Evolutionary conservation across 2,797 vertebrate species (phyloP).

Genomic region (Myiotriccus ornatus): DNA sequence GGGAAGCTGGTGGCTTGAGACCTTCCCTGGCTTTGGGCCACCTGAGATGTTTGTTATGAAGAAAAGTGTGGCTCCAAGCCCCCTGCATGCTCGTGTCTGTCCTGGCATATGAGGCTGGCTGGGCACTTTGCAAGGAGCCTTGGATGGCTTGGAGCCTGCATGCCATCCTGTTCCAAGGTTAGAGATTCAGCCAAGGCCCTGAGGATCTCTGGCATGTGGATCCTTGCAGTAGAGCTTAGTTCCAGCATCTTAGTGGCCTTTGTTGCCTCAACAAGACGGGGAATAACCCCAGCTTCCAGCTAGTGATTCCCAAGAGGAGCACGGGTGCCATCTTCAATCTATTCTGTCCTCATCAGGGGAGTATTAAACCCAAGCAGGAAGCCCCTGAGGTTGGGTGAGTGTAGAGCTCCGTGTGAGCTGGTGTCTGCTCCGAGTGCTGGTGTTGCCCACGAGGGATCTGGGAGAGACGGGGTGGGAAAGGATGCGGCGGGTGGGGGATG

Average conservation of each 20-base stretch:
- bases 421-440: neutral
- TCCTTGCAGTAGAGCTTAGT: conserved; percentile 28
- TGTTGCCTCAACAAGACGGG: conserved; percentile 40
- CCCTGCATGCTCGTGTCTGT: neutral
- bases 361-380: conserved; percentile 55
- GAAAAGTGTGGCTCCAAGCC: neutral
- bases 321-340: conserved; percentile 49
- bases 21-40: neutral
- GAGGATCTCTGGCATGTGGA: conserved; percentile 40
- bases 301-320: conserved; percentile 50
- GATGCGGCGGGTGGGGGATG: neutral
- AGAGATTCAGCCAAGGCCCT: conserved; percentile 6
- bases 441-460: neutral
- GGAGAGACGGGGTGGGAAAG: neutral
- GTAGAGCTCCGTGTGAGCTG: conserved; percentile 47
- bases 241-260: conserved; percentile 23
- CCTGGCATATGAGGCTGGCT: neutral
- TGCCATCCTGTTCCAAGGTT: conserved; percentile 4
- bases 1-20: neutral
- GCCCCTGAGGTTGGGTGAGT: conserved; percentile 62
- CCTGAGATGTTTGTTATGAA: neutral
- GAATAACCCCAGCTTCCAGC: conserved; percentile 30
- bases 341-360: conserved; percentile 65
- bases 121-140: neutral
- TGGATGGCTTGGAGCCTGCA: conserved; percentile 38